Percentiles rank a stretch among this genome's conserved stretches.
Evolutionary conservation across 2,797 vertebrate species (phyloP).

Genomic region (Eutrigla gurnardus): DNA sequence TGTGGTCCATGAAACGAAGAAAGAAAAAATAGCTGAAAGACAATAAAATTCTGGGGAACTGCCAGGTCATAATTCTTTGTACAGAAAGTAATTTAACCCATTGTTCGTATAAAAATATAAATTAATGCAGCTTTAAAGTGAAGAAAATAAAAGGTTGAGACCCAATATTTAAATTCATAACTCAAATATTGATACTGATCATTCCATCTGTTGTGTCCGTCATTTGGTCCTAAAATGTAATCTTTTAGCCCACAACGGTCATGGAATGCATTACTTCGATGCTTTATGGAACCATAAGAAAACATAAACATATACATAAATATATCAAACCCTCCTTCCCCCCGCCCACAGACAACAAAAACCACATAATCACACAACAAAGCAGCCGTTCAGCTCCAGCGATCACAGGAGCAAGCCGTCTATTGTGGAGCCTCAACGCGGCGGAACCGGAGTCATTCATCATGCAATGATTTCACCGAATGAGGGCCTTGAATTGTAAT

Average conservation of each 20-base stretch:
- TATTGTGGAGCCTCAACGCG: conserved; percentile 32
- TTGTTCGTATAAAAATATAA: neutral
- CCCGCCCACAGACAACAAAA: conserved; percentile 31
- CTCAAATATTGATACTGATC: neutral
- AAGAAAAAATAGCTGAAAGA: neutral
- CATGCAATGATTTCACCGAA: conserved; percentile 59
- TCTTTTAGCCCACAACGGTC: conserved; percentile 2
- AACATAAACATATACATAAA: conserved; percentile 15
- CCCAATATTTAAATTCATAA: neutral
- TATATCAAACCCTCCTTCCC: neutral
- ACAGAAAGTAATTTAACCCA: neutral
- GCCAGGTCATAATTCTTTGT: too few species aligned
- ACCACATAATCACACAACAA: conserved; percentile 51
- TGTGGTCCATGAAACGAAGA: neutral
- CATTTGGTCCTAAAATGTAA: neutral
- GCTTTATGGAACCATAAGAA: neutral
- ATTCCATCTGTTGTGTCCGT: neutral
- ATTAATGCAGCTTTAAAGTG: neutral
- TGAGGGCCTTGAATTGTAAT: conserved; percentile 35
- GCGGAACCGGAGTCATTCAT: conserved; percentile 49
- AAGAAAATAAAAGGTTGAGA: neutral
- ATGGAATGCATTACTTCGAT: conserved; percentile 7
- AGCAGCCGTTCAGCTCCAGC: conserved; percentile 39
- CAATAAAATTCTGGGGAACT: too few species aligned
- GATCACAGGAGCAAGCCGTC: conserved; percentile 40